Evolutionary conservation across 2,888 invertebrate species (phyloP).

Genomic region (Acanthosepion lycidas): DNA sequence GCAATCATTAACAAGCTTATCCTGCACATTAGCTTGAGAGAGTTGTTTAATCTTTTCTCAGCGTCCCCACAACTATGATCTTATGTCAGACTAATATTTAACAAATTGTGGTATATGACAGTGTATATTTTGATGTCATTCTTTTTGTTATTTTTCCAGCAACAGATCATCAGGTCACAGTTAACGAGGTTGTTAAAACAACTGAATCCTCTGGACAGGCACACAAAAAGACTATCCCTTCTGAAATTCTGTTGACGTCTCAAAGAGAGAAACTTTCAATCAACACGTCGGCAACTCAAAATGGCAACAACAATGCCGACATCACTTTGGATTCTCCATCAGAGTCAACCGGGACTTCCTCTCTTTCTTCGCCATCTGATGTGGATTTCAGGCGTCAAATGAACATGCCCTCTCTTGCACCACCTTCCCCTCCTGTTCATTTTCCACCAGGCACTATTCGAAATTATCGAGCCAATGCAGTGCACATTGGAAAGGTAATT

Average conservation of each 20-base stretch:
- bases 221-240: background rate
- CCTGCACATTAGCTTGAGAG: no score
- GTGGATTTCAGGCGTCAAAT: background rate
- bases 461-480: constrained; percentile 87
- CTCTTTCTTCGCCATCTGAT: constrained; percentile 35
- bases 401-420: constrained; percentile 61
- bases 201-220: background rate
- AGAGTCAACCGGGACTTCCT: background rate
- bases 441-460: constrained; percentile 75
- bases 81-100: no score
- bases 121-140: no score
- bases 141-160: background rate
- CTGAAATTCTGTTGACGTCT: background rate
- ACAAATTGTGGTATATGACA: no score
- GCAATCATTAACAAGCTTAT: no score
- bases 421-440: constrained; percentile 62
- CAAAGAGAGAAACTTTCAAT: background rate
- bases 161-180: background rate
- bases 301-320: background rate
- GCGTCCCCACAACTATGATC: no score
- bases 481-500: constrained; percentile 82
- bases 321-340: background rate
- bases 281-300: background rate
- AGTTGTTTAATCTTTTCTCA: no score
- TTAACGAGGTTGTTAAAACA: background rate